Evolutionary conservation across 2,888 invertebrate genomes (phyloP).

Genomic region (Archaeoteleia sp.): DNA sequence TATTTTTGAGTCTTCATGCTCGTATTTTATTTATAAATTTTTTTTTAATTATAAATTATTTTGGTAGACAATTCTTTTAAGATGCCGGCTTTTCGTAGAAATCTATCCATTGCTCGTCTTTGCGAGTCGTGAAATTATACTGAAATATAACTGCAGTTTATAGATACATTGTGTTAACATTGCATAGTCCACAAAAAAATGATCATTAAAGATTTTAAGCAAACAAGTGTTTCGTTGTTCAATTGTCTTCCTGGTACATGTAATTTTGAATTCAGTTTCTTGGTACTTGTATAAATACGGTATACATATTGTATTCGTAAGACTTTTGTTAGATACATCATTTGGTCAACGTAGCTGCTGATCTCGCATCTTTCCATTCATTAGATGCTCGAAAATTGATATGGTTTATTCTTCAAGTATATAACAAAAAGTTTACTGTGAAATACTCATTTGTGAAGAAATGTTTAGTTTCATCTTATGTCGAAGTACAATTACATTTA

Average conservation of each 20-base stretch:
- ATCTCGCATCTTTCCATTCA: slow-evolving; percentile 9
- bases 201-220: not conserved
- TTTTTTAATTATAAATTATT: too few relatives aligned
- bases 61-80: too few relatives aligned
- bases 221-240: slow-evolving; percentile 24
- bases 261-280: slow-evolving; percentile 47
- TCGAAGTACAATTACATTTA: not conserved
- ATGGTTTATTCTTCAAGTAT: slow-evolving; percentile 11
- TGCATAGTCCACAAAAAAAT: not conserved
- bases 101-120: too few relatives aligned
- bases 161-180: not conserved
- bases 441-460: too few relatives aligned
- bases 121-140: too few relatives aligned
- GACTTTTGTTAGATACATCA: slow-evolving; percentile 26
- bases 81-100: too few relatives aligned
- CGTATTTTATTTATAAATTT: too few relatives aligned
- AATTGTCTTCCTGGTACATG: slow-evolving; percentile 32
- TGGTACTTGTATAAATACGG: slow-evolving; percentile 19
- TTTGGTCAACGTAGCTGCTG: slow-evolving; percentile 17
- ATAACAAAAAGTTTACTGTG: slow-evolving; percentile 12
- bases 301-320: slow-evolving; percentile 6
- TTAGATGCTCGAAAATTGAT: slow-evolving; percentile 20
- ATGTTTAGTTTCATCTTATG: not conserved
- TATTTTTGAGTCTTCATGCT: too few relatives aligned
- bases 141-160: not conserved